Base-by-base conservation (phyloP, 2,113 vertebrate genomes). In the Rousettus leschenaultii region DNA sequence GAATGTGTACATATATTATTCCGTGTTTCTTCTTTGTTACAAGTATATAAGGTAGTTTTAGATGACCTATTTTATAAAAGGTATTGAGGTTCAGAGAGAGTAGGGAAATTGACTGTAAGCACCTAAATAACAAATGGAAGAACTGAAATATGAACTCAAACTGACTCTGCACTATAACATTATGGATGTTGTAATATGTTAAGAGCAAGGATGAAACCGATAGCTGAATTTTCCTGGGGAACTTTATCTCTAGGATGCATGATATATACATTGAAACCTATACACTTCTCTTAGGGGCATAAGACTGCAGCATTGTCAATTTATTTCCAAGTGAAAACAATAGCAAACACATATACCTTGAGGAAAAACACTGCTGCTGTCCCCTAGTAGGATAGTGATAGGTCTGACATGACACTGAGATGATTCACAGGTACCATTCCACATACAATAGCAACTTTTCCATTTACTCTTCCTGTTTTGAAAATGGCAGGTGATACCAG, bases 301-400 rank as follows among this genome's bases (percentile, higher is more conserved):
- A 86, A 73, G 22, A 83, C 28, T 78, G 10, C 5, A 75, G 6
- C 38, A 95, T 48, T 26, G 3, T 40, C 93, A 4, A 95, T 80
- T 73, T 92, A 15, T 61, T 94, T 90, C 55, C 40, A 6, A 86
- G 3, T 74, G 75, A 83, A 93, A 92, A 92, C 55, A 92, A 90
- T 13, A 78, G 26, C 28, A 86, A 45, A 55, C 3, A 43, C n/a
- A 51, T 45, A 66, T 28, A 65, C 24, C 40, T n/a, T 61, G 18
- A 86, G 48, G 55, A 55, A 91, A 90, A 68, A 68, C n/a, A 70
- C 35, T 90, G 26, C 33, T 83, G 8, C 12, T 61, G 6, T 57
- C 26, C n/a, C 22, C 63, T 74, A 55, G 7, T 15, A 85, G 74
- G 38, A 71, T 19, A 77, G 80, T 78, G 4, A 79, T 26, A 66